Conservation (phyloP, 2,888 invertebrate species). For the Amphipyra berbera region DNA sequence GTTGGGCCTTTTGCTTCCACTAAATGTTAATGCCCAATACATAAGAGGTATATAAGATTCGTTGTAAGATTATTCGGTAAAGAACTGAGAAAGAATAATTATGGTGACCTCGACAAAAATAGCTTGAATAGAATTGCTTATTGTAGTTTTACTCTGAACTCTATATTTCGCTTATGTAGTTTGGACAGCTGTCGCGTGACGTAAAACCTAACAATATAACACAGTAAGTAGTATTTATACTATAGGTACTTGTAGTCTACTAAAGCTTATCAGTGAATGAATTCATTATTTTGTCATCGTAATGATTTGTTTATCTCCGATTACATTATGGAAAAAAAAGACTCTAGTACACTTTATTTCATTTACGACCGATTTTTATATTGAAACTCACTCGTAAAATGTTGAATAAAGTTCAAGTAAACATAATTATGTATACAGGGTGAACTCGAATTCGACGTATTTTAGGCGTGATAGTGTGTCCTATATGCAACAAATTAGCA, state of each 20-base stretch:
- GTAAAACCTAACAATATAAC: constrained; percentile 25
- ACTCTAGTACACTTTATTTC: too few species aligned
- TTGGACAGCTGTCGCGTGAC: constrained; percentile 73
- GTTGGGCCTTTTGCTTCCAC: neutral
- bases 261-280: constrained; percentile 25
- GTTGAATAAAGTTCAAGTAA: too few species aligned
- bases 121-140: neutral
- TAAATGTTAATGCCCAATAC: too few species aligned
- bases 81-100: too few species aligned
- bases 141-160: constrained; percentile 17
- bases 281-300: constrained; percentile 7
- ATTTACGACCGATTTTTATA: too few species aligned
- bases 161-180: constrained; percentile 58
- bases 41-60: too few species aligned
- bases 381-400: too few species aligned
- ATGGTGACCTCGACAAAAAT: constrained; percentile 4
- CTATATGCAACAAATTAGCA: too few species aligned
- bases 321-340: neutral
- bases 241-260: neutral
- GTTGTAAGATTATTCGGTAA: too few species aligned
- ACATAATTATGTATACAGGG: too few species aligned
- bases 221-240: constrained; percentile 1
- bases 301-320: constrained; percentile 20
- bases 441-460: too few species aligned
- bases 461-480: too few species aligned